phyloP scores from a whole-genome alignment of 2,888 invertebrate genomes.

The Pachycephus smyrnensis region DNA sequence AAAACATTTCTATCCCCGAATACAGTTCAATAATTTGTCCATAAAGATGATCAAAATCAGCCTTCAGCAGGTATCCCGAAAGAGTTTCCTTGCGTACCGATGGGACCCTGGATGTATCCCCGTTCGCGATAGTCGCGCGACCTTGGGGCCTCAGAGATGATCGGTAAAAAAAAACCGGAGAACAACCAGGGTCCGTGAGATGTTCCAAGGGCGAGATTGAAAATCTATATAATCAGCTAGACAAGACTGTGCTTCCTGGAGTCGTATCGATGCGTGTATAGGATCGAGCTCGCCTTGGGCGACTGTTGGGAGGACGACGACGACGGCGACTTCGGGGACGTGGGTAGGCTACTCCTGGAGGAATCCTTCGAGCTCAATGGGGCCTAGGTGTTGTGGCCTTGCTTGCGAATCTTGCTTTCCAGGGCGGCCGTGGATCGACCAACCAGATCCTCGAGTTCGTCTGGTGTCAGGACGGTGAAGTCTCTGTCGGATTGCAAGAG shows the following conservation, averaged over 20 bases:
- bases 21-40: background rate
- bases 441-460: constrained; percentile 73
- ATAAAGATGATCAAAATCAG: background rate
- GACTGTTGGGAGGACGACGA: constrained; percentile 59
- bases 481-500: constrained; percentile 42
- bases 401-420: constrained; percentile 68
- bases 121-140: background rate
- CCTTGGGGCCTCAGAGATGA: background rate
- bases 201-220: background rate
- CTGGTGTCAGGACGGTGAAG: constrained; percentile 69
- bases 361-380: constrained; percentile 51
- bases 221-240: constrained; percentile 25
- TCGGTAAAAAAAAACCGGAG: background rate
- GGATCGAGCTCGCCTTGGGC: constrained; percentile 59
- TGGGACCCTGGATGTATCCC: background rate
- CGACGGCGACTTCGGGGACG: constrained; percentile 57
- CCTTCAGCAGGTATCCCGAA: background rate
- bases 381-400: constrained; percentile 62
- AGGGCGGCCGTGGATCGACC: constrained; percentile 66
- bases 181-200: background rate
- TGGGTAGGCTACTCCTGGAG: constrained; percentile 47
- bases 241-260: constrained; percentile 63
- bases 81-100: background rate
- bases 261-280: constrained; percentile 62
- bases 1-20: background rate